phyloP scores from a whole-genome alignment of 2,888 invertebrate genomes.

The Melanotus villosus region DNA sequence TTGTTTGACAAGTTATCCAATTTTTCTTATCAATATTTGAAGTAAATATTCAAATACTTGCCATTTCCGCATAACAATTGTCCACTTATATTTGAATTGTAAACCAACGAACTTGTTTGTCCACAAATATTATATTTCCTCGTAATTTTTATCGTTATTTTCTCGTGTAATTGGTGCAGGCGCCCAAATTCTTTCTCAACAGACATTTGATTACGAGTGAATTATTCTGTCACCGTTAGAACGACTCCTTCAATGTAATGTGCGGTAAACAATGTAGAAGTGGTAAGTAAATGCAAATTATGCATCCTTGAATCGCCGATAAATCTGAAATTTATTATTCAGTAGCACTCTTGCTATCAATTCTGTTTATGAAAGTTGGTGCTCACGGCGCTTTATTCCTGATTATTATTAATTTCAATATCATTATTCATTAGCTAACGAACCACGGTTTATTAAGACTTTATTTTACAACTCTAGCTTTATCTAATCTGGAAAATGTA shows the following conservation, averaged over 20 bases:
- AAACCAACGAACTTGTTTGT: slow-evolving; percentile 26
- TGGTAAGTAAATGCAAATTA: not conserved
- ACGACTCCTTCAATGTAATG: not conserved
- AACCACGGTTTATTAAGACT: too few relatives aligned
- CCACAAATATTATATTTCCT: slow-evolving; percentile 24
- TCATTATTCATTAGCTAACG: too few relatives aligned
- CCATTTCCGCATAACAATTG: slow-evolving; percentile 34
- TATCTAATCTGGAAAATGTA: too few relatives aligned
- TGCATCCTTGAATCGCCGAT: slow-evolving; percentile 20
- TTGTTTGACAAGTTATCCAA: slow-evolving; percentile 23
- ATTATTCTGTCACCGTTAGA: slow-evolving; percentile 2
- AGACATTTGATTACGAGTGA: not conserved
- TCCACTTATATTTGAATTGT: slow-evolving; percentile 32
- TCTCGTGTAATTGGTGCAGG: not conserved
- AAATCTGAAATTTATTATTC: slow-evolving; percentile 5
- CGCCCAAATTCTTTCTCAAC: not conserved
- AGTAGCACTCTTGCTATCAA: not conserved
- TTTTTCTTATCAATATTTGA: slow-evolving; percentile 30
- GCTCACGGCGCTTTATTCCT: too few relatives aligned
- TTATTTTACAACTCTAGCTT: too few relatives aligned
- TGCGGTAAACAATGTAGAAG: not conserved
- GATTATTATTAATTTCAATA: too few relatives aligned
- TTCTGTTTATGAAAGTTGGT: not conserved
- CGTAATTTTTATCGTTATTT: not conserved
- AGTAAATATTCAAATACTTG: slow-evolving; percentile 32